Percentiles rank a stretch among this genome's conserved stretches.
These are phyloP conservation scores for Helleia helle DNA, from an alignment of 2,888 invertebrate species.

Conservation along the genomic window DNA sequence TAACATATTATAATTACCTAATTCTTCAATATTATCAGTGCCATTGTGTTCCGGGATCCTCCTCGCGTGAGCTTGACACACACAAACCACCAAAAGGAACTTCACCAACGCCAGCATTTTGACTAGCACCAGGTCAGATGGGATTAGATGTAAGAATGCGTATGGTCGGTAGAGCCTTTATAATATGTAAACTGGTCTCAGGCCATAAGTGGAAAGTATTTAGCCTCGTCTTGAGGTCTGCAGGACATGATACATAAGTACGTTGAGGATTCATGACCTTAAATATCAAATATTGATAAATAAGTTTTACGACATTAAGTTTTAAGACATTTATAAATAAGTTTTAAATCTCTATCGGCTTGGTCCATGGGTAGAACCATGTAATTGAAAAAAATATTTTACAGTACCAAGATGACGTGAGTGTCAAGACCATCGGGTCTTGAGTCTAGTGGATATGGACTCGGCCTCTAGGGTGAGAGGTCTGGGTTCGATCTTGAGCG, in stretches of 20 bases:
- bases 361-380: too few relatives aligned
- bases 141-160: conserved; percentile 37
- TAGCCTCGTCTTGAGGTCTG: conserved; percentile 32
- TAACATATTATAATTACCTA: too few relatives aligned
- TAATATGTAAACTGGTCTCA: conserved; percentile 39
- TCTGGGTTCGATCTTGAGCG: too few relatives aligned
- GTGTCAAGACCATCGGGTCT: too few relatives aligned
- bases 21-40: conserved; percentile 27
- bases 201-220: conserved; percentile 44
- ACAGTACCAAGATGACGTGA: too few relatives aligned
- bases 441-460: too few relatives aligned
- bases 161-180: conserved; percentile 40
- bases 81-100: conserved; percentile 31
- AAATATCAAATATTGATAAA: too few relatives aligned
- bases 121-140: conserved; percentile 25
- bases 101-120: conserved; percentile 30
- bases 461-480: too few relatives aligned
- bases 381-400: too few relatives aligned
- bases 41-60: conserved; percentile 30
- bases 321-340: too few relatives aligned
- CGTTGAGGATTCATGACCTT: background rate
- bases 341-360: too few relatives aligned
- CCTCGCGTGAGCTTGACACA: conserved; percentile 29
- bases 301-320: too few relatives aligned
- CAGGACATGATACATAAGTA: conserved; percentile 20